Base-by-base conservation (phyloP, 2,888 invertebrate species). In the Tetheella fluctuosa region DNA sequence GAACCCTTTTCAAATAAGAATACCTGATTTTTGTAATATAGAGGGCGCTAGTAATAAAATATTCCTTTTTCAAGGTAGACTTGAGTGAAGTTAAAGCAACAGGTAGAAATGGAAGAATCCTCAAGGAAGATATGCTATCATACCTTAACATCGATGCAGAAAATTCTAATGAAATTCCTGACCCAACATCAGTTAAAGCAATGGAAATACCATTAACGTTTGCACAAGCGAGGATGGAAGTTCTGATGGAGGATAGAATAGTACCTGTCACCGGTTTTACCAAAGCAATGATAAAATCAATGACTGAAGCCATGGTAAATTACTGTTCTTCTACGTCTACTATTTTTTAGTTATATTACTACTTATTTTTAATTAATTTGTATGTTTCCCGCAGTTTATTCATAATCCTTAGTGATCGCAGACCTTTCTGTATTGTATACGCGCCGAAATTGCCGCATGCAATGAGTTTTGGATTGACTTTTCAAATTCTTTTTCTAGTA, bases 201-300 rank as follows among this genome's bases (percentile, higher is more conserved):
- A 71, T 79, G 17, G 63, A 81, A 58, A 79, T 83, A 60, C 80
- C 84, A 17, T 34, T 81, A 1, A 64, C 73, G 25, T 71, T 73
- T 69, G 81, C 81, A 10, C 73, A 80, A 48, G 83, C 81, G 3
- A 85, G 64, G 68, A 71, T 82, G 7, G 88, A 86, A 80, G 65
- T 82, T 7, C 56, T 84, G 34, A 63, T 80, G 57, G 86, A 86
- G 73, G 95, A 95, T 71, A 92, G 86, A 82, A 92, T 94, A 0
- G 95, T 96, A 61, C 94, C 95, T 6, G 93, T 98, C 10, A 96
- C 95, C 76, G 98, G 98, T 23, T 97, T 98, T 77, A 95, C 95
- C 23, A 98, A 96, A 87, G 97, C 97, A 2, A 99, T 99, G 99
- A 95, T 98, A 61, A 99, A 97, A 89, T 96, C 98, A 0, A 99